Evolutionary conservation across 2,797 vertebrate species (phyloP).

Genomic region (Alcedo atthis): DNA sequence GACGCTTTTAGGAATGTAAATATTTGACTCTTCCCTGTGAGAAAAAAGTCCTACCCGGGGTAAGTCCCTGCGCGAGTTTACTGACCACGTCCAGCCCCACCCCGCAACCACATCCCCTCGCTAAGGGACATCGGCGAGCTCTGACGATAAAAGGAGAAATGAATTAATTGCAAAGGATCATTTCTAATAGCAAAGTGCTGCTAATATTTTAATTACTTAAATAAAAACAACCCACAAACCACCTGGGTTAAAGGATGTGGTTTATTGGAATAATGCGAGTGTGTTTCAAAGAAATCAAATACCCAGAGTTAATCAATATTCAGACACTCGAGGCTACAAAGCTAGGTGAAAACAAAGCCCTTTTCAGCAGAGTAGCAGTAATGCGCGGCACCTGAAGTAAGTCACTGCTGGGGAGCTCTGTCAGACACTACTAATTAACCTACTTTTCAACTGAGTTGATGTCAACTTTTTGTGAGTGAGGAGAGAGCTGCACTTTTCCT

Average conservation of each 20-base stretch:
- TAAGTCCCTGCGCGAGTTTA: not conserved
- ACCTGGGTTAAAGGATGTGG: not conserved
- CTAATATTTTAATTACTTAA: slow-evolving; percentile 41
- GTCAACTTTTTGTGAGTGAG: slow-evolving; percentile 52
- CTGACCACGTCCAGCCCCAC: not conserved
- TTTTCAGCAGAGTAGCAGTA: slow-evolving; percentile 26
- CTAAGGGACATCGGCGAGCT: not conserved
- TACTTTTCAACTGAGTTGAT: slow-evolving; percentile 59
- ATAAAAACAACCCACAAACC: not conserved
- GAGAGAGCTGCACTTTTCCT: not conserved
- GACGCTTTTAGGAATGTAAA: not conserved
- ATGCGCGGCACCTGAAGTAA: slow-evolving; percentile 64
- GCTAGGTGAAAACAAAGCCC: slow-evolving; percentile 50
- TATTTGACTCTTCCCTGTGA: not conserved
- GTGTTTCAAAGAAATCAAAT: slow-evolving; percentile 56
- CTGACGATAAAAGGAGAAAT: not conserved
- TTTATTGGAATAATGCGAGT: not conserved
- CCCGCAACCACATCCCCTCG: not conserved
- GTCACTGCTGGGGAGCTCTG: slow-evolving; percentile 61
- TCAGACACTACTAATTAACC: slow-evolving; percentile 74
- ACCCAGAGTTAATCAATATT: slow-evolving; percentile 53
- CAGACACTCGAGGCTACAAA: slow-evolving; percentile 52
- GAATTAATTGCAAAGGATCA: not conserved
- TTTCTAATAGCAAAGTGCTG: not conserved
- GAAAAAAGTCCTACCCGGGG: not conserved